Evolutionary conservation across 2,113 vertebrate genomes (phyloP), one percentile per base, ranked within the genome.

Genomic region (Tetrao urogallus): DNA sequence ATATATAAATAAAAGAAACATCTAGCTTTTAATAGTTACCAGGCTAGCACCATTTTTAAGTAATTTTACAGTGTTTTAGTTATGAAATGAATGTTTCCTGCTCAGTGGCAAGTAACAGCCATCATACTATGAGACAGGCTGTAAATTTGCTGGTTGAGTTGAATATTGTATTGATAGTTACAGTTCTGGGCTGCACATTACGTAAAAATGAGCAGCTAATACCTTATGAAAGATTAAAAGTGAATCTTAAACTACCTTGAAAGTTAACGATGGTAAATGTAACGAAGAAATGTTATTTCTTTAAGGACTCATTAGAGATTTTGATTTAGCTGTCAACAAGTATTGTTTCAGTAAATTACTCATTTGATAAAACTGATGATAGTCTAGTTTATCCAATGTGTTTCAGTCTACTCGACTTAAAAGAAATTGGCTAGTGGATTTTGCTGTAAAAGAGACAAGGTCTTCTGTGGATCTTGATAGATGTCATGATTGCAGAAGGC

Each of bases 41-140:
- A 95, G 84, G 47, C 75, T 87, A 77, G 63, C 65, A 42, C 79
- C 74, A 8, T 92, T 97, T 79, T 92, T 97, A 96, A 93, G 45
- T 93, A 94, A 56, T 78, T 93, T 87, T 96, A 86, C 43, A 90
- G 50, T 82, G 80, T 94, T 97, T 95, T 95, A 97, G 88, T 70
- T 97, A 47, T 92, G 60, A 97, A 97, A 92, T 95, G 66, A 93
- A 3, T 95, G 80, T 97, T 97, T 97, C 92, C 93, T 96, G 79
- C 61, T 92, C 83, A 82, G 43, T 93, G 86, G 82, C 63, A 88
- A 95, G 82, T 93, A 94, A 74, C 47, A 96, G 73, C 83, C 77
- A 66, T 73, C 85, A 73, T 92, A 66, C 82, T 89, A 95, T 92
- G 91, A 96, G 81, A 65, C 84, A 96, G 80, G 80, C 88, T 97